Evolutionary conservation across 2,888 invertebrate genomes (phyloP).

Genomic region (Pollenia amentaria): DNA sequence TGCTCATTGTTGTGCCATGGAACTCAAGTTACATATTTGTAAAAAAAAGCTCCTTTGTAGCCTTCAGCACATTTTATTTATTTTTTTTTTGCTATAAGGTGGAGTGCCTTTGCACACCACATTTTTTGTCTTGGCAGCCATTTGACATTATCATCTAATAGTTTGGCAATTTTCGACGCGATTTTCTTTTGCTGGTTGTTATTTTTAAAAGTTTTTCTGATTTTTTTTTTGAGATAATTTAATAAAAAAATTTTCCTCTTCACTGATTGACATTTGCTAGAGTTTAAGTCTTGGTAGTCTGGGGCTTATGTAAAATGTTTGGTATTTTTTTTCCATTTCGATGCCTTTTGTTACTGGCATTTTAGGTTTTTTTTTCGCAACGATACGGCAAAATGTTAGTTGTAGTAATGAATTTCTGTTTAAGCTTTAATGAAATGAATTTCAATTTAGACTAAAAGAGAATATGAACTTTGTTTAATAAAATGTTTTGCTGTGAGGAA

Average conservation of each 20-base stretch:
- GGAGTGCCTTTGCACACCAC: slow-evolving; percentile 8
- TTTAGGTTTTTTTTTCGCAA: slow-evolving; percentile 10
- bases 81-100: neutral
- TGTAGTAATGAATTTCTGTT: slow-evolving; percentile 56
- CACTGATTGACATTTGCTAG: slow-evolving; percentile 81
- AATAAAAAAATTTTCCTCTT: slow-evolving; percentile 84
- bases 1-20: slow-evolving; percentile 22
- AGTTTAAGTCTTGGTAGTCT: slow-evolving; percentile 12
- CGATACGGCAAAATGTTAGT: slow-evolving; percentile 55
- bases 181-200: slow-evolving; percentile 46
- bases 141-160: slow-evolving; percentile 69
- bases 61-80: slow-evolving; percentile 37
- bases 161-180: slow-evolving; percentile 67
- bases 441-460: slow-evolving; percentile 29
- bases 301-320: slow-evolving; percentile 13
- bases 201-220: slow-evolving; percentile 25
- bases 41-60: slow-evolving; percentile 32
- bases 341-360: slow-evolving; percentile 50
- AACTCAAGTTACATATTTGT: no score
- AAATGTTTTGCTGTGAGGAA: slow-evolving; percentile 30
- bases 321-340: neutral
- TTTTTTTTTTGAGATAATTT: slow-evolving; percentile 79
- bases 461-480: slow-evolving; percentile 25
- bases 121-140: slow-evolving; percentile 34
- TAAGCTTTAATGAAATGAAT: slow-evolving; percentile 56